Evolutionary conservation across 2,888 invertebrate genomes (phyloP), one percentile per base, ranked within the genome.

Genomic region (Bellardia pandia): DNA sequence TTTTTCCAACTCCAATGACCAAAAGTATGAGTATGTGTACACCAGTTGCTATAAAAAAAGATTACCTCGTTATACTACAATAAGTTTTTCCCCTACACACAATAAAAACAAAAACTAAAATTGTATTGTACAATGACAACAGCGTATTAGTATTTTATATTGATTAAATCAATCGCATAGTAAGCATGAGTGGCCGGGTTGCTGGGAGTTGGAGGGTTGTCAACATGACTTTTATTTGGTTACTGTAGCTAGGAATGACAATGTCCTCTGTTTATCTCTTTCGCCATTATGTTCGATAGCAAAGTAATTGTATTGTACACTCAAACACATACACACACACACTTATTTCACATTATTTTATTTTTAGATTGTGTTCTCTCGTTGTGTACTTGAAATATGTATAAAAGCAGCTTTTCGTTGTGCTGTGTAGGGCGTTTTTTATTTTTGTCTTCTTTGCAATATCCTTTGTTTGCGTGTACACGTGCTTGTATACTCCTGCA

Each of bases 281-380:
- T 68, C 30, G 11, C 42, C 69, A 79, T 85, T 80, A 64, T 79
- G 23, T 74, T 84, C 42, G 58, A 84, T 78, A 78, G 66, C 58
- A 45, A 79, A 78, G 74, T 79, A 79, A 85, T 74, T 85, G 79
- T 85, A 80, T 84, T 72, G 45, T 40, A 58, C 45, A n/a, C 7
- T 37, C 58, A 58, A n/a, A n/a, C n/a, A n/a, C n/a, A n/a, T n/a
- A n/a, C n/a, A n/a, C n/a, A n/a, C n/a, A n/a, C n/a, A n/a, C n/a
- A n/a, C n/a, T n/a, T n/a, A n/a, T n/a, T n/a, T n/a, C 23, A 16
- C 69, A 60, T 60, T 40, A 14, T 56, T 30, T 81, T 76, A 30
- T 33, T 42, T 60, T 37, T 23, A 0, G 6, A 42, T 77, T 71
- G 23, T 62, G 71, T 23, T 58, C 68, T 3, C 5, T 71, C n/a